Evolutionary conservation across 1,140 invertebrate genomes (phyloP).

Genomic region (Papilio machaon): DNA sequence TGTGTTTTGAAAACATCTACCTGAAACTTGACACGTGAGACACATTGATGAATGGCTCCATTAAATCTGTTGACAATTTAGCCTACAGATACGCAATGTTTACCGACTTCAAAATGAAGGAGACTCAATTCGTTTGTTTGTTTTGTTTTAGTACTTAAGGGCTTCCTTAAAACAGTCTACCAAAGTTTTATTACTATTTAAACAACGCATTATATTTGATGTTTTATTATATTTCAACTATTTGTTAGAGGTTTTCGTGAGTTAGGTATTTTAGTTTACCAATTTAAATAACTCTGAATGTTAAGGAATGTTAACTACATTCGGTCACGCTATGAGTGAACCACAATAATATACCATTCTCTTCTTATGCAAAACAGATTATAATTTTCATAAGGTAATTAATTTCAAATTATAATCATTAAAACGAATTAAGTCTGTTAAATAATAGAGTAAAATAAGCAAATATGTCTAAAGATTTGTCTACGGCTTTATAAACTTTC

Average conservation of each 20-base stretch:
- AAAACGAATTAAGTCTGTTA: background rate
- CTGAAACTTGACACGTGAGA: background rate
- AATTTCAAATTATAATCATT: background rate
- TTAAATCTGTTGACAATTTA: background rate
- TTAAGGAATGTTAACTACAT: constrained; percentile 4
- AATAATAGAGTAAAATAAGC: background rate
- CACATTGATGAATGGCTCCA: background rate
- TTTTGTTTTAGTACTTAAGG: background rate
- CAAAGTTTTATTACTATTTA: background rate
- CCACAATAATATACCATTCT: background rate
- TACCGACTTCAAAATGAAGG: too few relatives aligned
- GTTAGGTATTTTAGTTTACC: background rate
- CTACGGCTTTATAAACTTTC: background rate
- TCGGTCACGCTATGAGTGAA: background rate
- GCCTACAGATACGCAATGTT: background rate
- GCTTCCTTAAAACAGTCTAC: background rate
- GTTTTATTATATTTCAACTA: background rate
- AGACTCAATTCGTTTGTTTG: background rate
- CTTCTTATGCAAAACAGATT: background rate
- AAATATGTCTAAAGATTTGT: background rate
- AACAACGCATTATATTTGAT: background rate
- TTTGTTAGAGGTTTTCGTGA: background rate
- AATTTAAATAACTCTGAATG: background rate
- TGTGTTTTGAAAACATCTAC: background rate
- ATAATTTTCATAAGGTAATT: background rate